Evolutionary conservation across 1,140 invertebrate species (phyloP).

Genomic region (Pectinophora gossypiella): DNA sequence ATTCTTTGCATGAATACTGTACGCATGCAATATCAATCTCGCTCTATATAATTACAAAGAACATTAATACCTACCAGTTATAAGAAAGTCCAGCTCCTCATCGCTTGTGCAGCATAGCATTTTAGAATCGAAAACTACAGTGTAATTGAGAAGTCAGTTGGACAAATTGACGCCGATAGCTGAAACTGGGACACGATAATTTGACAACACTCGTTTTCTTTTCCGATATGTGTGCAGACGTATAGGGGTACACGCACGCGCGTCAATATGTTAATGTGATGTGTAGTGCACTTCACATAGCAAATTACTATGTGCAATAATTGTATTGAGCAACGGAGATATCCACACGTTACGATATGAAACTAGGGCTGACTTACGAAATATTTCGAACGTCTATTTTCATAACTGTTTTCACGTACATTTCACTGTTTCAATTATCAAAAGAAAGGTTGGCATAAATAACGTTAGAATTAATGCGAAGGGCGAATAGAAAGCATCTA

Average conservation of each 20-base stretch:
- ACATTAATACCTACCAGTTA: neutral
- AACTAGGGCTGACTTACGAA: conserved; percentile 13
- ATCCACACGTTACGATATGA: conserved; percentile 13
- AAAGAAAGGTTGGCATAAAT: neutral
- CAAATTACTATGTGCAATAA: conserved; percentile 1
- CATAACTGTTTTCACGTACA: neutral
- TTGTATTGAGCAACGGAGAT: conserved; percentile 1
- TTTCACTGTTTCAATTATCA: neutral
- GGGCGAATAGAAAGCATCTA: conserved; percentile 27
- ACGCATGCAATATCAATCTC: neutral
- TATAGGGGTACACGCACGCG: neutral
- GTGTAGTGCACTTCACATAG: conserved; percentile 6
- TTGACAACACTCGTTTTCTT: conserved; percentile 26
- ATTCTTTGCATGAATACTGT: neutral
- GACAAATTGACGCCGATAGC: conserved; percentile 36
- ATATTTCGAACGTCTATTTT: neutral
- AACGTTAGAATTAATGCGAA: conserved; percentile 5
- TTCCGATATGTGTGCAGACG: conserved; percentile 3
- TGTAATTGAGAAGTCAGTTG: conserved; percentile 25
- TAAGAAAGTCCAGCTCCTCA: neutral
- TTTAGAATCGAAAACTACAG: neutral
- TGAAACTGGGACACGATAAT: conserved; percentile 33
- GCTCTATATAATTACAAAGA: neutral
- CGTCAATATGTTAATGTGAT: neutral
- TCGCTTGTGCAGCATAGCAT: neutral